These are phyloP conservation scores for Homarus gammarus DNA, from an alignment of 2,888 invertebrate genomes.

Conservation along the genomic window DNA sequence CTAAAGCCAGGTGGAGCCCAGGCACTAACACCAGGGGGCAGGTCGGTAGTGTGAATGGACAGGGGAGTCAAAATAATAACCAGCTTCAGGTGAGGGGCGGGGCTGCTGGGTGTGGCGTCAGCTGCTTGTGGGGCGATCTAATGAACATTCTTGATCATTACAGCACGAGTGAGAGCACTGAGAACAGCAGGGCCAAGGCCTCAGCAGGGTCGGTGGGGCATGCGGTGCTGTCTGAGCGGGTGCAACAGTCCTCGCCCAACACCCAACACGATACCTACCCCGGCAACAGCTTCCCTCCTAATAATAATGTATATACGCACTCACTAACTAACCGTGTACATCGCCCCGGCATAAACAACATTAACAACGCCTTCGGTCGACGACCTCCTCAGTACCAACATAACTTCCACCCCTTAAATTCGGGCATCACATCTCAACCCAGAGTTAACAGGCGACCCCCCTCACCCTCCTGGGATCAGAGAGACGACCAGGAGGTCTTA, in stretches of 20 bases:
- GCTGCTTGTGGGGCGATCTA: conserved; percentile 62
- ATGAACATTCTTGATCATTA: conserved; percentile 63
- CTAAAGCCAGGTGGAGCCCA: background rate
- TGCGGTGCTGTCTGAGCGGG: conserved; percentile 7
- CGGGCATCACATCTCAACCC: background rate
- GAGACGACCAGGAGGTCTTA: background rate
- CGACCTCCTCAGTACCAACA: background rate
- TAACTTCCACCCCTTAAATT: background rate
- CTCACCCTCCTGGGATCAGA: background rate
- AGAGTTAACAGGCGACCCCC: background rate
- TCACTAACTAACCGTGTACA: background rate
- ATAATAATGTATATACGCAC: conserved; percentile 24
- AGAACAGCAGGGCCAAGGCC: conserved; percentile 15
- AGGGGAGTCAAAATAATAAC: background rate
- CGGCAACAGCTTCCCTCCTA: background rate
- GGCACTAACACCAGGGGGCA: background rate
- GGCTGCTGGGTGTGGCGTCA: conserved; percentile 22
- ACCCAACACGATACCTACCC: background rate
- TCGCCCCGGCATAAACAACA: background rate
- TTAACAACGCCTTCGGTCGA: background rate
- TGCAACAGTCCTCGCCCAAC: background rate
- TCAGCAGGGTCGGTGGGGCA: conserved; percentile 28
- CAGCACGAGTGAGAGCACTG: conserved; percentile 45
- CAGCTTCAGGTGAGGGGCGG: background rate
- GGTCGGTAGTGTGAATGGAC: background rate